These are phyloP conservation scores for Drosophila tropicalis DNA, from an alignment of 1,140 invertebrate genomes.

Conservation along the genomic window DNA sequence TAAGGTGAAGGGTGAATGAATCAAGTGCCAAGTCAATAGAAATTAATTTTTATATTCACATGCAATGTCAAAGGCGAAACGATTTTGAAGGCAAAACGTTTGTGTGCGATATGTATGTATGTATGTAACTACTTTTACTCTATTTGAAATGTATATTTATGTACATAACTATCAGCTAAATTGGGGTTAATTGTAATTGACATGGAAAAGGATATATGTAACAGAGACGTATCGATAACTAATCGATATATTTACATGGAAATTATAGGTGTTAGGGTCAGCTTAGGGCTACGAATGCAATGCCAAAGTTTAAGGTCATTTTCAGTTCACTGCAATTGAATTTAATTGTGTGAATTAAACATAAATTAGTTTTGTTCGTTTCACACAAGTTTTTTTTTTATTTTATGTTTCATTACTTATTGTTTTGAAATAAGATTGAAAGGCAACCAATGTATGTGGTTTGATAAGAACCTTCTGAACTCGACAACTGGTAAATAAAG, in stretches of 20 bases:
- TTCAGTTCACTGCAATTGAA: conserved; percentile 23
- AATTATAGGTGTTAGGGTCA: neutral
- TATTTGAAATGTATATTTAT: neutral
- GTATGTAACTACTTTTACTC: no score
- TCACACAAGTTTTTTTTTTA: no score
- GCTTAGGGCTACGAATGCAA: neutral
- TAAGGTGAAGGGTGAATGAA: conserved; percentile 6
- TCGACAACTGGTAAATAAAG: no score
- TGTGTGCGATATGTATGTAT: neutral
- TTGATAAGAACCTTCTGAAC: no score
- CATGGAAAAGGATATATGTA: neutral
- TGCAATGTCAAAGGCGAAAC: conserved; percentile 15
- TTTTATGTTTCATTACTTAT: no score
- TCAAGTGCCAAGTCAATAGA: conserved; percentile 12
- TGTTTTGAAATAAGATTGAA: no score
- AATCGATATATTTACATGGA: neutral
- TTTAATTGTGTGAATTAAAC: no score
- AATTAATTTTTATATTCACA: conserved; percentile 4
- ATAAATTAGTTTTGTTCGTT: no score
- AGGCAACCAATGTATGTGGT: no score
- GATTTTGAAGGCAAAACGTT: neutral
- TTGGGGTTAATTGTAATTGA: conserved; percentile 4
- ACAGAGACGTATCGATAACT: neutral
- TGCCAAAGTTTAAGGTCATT: neutral
- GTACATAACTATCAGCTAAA: neutral